Percentiles rank a stretch among this genome's conserved stretches.
Conservation (phyloP, 2,888 invertebrate species). For the Caenorhabditis sp. region DNA sequence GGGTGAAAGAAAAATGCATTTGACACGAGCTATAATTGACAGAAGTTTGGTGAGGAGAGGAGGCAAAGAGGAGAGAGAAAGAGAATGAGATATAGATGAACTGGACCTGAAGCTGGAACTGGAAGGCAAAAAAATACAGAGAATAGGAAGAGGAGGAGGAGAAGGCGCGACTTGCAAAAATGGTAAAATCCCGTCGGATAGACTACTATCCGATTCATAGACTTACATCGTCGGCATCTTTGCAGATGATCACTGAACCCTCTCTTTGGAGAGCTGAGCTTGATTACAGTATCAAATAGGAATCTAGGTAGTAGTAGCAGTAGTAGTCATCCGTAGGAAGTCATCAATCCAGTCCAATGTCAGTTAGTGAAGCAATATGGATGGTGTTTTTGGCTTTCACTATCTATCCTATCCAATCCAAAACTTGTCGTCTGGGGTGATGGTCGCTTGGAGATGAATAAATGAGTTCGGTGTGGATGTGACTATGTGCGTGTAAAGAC, state of each 20-base stretch:
- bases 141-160: no score
- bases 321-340: conserved; percentile 41
- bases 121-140: conserved; percentile 24
- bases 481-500: conserved; percentile 45
- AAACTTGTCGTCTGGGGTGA: no score
- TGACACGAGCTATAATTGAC: conserved; percentile 59
- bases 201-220: conserved; percentile 36
- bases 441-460: conserved; percentile 62
- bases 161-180: no score
- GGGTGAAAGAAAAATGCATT: conserved; percentile 38
- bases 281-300: conserved; percentile 22
- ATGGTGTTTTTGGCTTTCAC: no score
- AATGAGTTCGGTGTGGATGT: conserved; percentile 57
- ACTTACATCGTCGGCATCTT: conserved; percentile 67
- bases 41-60: no score
- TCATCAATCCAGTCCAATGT: conserved; percentile 55
- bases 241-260: conserved; percentile 2
- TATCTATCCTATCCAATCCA: no score
- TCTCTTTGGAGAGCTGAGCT: background rate
- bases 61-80: background rate
- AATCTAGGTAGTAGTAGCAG: conserved; percentile 33
- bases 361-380: conserved; percentile 15
- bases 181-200: no score
- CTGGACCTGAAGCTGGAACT: conserved; percentile 9
- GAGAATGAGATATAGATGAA: conserved; percentile 28